phyloP scores from a whole-genome alignment of 2,113 vertebrate species.

The Mungos mungo region DNA sequence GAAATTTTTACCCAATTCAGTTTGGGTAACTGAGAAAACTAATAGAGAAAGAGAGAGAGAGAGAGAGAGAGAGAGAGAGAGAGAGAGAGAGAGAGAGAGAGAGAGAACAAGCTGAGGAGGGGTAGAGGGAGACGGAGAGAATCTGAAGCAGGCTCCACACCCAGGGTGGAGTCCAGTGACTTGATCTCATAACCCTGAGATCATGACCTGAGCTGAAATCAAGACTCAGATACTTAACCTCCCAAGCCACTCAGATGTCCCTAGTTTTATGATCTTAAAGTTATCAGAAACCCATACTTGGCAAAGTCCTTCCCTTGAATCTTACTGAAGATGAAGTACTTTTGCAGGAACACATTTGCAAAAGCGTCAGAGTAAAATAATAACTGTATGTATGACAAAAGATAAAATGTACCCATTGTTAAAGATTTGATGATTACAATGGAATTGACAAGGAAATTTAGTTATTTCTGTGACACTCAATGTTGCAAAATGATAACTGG shows the following conservation, averaged over 20 bases:
- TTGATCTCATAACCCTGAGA: too few relatives aligned
- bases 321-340: background rate
- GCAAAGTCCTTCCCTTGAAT: background rate
- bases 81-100: too few relatives aligned
- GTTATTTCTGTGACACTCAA: background rate
- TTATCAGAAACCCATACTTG: background rate
- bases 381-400: background rate
- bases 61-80: too few relatives aligned
- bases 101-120: too few relatives aligned
- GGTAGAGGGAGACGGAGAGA: too few relatives aligned
- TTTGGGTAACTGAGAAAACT: too few relatives aligned
- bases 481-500: background rate
- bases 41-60: too few relatives aligned
- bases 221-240: too few relatives aligned
- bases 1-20: background rate
- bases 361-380: background rate
- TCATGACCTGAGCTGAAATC: too few relatives aligned
- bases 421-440: background rate
- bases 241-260: too few relatives aligned
- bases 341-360: background rate
- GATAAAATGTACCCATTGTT: background rate
- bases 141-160: too few relatives aligned
- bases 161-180: too few relatives aligned
- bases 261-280: background rate
- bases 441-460: background rate